phyloP scores from a whole-genome alignment of 1,140 invertebrate species.

The Hormaphis cornu region DNA sequence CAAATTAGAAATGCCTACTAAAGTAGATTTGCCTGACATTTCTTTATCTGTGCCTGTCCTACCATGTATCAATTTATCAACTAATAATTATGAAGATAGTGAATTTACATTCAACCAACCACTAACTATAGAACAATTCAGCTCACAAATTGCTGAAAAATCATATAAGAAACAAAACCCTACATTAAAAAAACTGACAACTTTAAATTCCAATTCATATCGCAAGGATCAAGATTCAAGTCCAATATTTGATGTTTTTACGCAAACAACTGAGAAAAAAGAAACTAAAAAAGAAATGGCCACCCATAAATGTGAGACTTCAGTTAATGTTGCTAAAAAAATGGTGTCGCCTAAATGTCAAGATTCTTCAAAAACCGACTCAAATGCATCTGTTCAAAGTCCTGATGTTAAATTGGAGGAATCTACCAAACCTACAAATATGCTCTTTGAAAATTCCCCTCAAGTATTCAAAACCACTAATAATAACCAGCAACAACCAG shows the following conservation, averaged over 20 bases:
- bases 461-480: background rate
- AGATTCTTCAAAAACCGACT: background rate
- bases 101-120: constrained; percentile 25
- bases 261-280: background rate
- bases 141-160: constrained; percentile 11
- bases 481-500: background rate
- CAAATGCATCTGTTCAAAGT: background rate
- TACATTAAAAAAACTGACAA: background rate
- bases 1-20: constrained; percentile 5
- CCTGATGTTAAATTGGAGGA: background rate
- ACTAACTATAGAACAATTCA: constrained; percentile 24
- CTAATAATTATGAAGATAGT: background rate
- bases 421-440: background rate
- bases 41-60: background rate
- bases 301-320: background rate
- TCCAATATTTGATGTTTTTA: background rate
- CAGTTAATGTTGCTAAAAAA: background rate
- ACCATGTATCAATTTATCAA: constrained; percentile 13
- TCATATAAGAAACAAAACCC: background rate
- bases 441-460: background rate
- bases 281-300: background rate
- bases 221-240: background rate
- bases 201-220: background rate
- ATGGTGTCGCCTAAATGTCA: background rate
- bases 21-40: constrained; percentile 14